These are phyloP conservation scores for Rhagoletis pomonella DNA, from an alignment of 1,140 invertebrate genomes.

Conservation along the genomic window DNA sequence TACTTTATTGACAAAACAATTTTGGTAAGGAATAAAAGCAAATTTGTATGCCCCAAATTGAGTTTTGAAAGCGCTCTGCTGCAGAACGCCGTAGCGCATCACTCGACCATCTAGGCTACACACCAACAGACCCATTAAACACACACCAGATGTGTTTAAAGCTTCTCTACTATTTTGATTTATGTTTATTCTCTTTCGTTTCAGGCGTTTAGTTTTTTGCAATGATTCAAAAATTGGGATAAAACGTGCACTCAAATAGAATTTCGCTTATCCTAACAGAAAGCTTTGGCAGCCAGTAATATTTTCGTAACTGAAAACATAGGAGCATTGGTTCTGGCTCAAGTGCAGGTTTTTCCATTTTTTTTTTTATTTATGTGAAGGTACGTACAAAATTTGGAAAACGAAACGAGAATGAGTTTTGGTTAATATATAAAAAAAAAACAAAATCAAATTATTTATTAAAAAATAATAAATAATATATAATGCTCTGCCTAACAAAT, in stretches of 20 bases:
- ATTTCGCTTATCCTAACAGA: constrained; percentile 53
- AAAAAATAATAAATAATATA: constrained; percentile 60
- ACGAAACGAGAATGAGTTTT: constrained; percentile 58
- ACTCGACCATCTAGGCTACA: background rate
- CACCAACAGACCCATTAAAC: background rate
- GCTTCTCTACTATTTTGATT: background rate
- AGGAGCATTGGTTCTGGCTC: background rate
- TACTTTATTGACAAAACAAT: constrained; percentile 48
- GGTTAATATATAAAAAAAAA: constrained; percentile 65
- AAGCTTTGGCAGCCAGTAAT: constrained; percentile 25
- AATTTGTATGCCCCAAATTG: constrained; percentile 24
- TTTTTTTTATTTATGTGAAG: constrained; percentile 33
- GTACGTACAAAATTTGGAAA: constrained; percentile 35
- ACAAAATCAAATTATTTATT: constrained; percentile 66
- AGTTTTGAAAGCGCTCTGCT: background rate
- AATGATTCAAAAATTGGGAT: background rate
- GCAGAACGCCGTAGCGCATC: background rate
- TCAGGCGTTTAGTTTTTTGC: constrained; percentile 25
- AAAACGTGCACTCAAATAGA: constrained; percentile 45
- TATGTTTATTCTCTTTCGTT: constrained; percentile 35
- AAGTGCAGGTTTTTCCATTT: constrained; percentile 22
- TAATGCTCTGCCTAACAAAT: constrained; percentile 59
- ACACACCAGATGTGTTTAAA: background rate
- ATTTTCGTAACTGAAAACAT: background rate
- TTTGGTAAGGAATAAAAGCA: constrained; percentile 30